Conservation (phyloP, 2,797 vertebrate genomes). For the Sebastes glaucus region DNA sequence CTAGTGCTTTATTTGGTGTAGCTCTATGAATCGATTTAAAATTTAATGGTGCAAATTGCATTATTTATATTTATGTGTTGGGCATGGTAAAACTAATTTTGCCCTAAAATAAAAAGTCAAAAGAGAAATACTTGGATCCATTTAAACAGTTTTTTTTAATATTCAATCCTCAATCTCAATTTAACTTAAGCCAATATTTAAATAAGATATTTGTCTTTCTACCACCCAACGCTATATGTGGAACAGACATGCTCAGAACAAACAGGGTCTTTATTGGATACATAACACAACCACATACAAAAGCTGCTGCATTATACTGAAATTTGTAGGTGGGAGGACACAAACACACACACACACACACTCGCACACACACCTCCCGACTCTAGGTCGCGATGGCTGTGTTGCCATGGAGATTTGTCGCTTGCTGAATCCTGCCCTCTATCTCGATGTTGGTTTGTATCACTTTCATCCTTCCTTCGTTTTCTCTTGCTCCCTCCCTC, state of each 20-base stretch:
- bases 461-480: constrained; percentile 40
- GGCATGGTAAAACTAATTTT: background rate
- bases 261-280: constrained; percentile 9
- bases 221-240: background rate
- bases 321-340: constrained; percentile 60
- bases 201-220: background rate
- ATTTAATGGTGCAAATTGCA: background rate
- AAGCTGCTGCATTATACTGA: constrained; percentile 53
- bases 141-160: background rate
- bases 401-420: constrained; percentile 81
- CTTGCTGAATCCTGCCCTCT: constrained; percentile 65
- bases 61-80: background rate
- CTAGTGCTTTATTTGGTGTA: background rate
- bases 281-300: constrained; percentile 19
- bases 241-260: constrained; percentile 1
- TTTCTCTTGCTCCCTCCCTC: constrained; percentile 3
- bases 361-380: constrained; percentile 3
- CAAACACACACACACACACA: constrained; percentile 33
- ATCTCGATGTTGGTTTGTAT: constrained; percentile 43
- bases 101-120: background rate
- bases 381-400: constrained; percentile 59
- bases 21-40: background rate
- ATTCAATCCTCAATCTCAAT: background rate
- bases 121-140: background rate
- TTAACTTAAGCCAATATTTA: background rate